These are phyloP conservation scores for Brachyptera risi DNA, from an alignment of 2,888 invertebrate genomes.

Conservation along the genomic window DNA sequence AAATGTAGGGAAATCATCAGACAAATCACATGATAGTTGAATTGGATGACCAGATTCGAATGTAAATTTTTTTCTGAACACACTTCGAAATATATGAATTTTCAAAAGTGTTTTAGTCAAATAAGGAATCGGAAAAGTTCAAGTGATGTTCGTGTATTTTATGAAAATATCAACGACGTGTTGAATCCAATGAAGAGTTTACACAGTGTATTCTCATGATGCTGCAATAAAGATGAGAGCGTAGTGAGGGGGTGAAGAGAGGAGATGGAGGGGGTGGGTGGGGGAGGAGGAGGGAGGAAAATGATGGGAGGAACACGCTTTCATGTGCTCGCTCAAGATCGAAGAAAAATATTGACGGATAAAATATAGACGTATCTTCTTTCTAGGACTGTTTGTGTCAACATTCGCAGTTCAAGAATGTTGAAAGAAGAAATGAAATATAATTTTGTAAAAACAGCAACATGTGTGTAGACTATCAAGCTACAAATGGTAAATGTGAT, in stretches of 20 bases:
- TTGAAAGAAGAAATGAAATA: neutral
- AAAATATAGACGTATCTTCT: constrained; percentile 22
- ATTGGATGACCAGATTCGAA: neutral
- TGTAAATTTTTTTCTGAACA: neutral
- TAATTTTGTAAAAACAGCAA: no score
- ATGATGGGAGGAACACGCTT: neutral
- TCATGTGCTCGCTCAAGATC: constrained; percentile 16
- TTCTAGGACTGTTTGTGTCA: constrained; percentile 3
- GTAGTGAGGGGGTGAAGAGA: neutral
- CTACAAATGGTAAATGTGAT: no score
- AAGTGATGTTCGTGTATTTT: neutral
- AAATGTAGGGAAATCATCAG: neutral
- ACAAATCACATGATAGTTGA: neutral
- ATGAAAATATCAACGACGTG: constrained; percentile 6
- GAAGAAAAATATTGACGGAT: constrained; percentile 27
- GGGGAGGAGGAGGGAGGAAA: neutral
- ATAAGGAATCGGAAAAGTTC: neutral
- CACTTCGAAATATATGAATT: neutral
- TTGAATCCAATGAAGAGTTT: constrained; percentile 6
- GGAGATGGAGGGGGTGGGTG: neutral
- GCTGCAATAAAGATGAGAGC: constrained; percentile 2
- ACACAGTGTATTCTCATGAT: constrained; percentile 15
- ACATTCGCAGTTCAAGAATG: constrained; percentile 6
- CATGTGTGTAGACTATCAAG: no score
- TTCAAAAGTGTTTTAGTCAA: neutral